Conservation (phyloP, 2,888 invertebrate genomes). For the Ditula angustiorana region DNA sequence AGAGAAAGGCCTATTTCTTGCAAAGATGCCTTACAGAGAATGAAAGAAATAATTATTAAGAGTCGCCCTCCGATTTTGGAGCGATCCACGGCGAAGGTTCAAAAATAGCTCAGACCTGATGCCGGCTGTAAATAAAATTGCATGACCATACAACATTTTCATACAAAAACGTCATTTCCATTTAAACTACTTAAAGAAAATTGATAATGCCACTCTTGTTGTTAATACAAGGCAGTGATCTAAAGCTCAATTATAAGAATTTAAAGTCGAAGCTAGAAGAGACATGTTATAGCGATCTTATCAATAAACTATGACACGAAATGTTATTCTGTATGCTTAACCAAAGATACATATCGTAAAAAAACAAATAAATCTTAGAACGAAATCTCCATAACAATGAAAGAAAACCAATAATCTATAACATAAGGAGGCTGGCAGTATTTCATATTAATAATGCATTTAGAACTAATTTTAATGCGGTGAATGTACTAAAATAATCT, state of each 20-base stretch:
- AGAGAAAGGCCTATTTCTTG: too few relatives aligned
- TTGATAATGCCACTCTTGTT: neutral
- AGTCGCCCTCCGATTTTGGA: too few relatives aligned
- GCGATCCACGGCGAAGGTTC: too few relatives aligned
- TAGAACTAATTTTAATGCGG: conserved; percentile 74
- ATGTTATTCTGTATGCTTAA: conserved; percentile 23
- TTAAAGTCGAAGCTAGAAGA: neutral
- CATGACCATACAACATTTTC: too few relatives aligned
- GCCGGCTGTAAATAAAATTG: too few relatives aligned
- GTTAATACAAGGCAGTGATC: too few relatives aligned
- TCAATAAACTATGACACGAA: conserved; percentile 23
- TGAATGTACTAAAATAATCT: conserved; percentile 59
- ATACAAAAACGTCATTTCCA: too few relatives aligned
- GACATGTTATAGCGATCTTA: conserved; percentile 26
- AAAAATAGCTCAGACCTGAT: too few relatives aligned
- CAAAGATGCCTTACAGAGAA: too few relatives aligned
- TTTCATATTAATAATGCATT: conserved; percentile 76
- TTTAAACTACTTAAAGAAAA: too few relatives aligned
- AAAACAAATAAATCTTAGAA: conserved; percentile 62
- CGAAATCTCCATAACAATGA: conserved; percentile 74
- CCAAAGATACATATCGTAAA: conserved; percentile 49
- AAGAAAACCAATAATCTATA: conserved; percentile 75
- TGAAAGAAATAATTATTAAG: too few relatives aligned
- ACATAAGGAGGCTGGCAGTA: conserved; percentile 75
- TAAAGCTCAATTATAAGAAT: neutral